Base-by-base conservation (phyloP, 2,888 invertebrate genomes). In the Nezara viridula region DNA sequence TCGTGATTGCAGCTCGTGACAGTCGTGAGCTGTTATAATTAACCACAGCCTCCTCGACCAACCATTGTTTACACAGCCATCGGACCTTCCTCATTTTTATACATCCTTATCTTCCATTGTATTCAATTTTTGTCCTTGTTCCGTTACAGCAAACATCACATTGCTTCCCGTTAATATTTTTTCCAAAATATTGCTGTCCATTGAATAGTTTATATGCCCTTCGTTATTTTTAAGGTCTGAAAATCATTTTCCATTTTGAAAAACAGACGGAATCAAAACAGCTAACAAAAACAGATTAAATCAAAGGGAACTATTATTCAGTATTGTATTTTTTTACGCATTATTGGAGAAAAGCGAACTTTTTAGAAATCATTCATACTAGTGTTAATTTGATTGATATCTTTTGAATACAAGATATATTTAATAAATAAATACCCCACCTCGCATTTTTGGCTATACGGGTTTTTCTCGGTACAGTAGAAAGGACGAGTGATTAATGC, bases 1-100 rank as follows among this genome's bases (percentile, higher is more conserved):
- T 73, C 66, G 66, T 73, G 66, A 73, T 73, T 73, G 66, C 10
- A 73, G 66, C 66, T 73, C 66, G 66, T 73, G 66, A 73, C 66
- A 73, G 66, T 73, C 66, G 66, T 73, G 66, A 73, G 66, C 66
- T 19, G 66, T 73, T 73, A 73, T 73, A 73, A 73, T 73, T 73
- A 73, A 73, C 66, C 66, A 73, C 66, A 37, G 66, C 66, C 66
- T 73, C 66, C 66, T 73, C 66, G 66, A 73, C 66, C 66, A 21
- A 73, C 66, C 66, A 73, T 73, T 73, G 66, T 73, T 73, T 73
- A 73, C 66, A 73, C 19, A 37, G 37, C 32, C 66, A 37, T 73
- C 37, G 66, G 32, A 32, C 37, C 66, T 37, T 73, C 66, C 37
- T 73, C 66, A 73, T 73, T 73, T 73, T 73, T 73, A 73, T 37